A percentile compares a stretch with the other conserved stretches of the same genome.
Conservation (phyloP, 2,888 invertebrate genomes). For the Cistogaster globosa region DNA sequence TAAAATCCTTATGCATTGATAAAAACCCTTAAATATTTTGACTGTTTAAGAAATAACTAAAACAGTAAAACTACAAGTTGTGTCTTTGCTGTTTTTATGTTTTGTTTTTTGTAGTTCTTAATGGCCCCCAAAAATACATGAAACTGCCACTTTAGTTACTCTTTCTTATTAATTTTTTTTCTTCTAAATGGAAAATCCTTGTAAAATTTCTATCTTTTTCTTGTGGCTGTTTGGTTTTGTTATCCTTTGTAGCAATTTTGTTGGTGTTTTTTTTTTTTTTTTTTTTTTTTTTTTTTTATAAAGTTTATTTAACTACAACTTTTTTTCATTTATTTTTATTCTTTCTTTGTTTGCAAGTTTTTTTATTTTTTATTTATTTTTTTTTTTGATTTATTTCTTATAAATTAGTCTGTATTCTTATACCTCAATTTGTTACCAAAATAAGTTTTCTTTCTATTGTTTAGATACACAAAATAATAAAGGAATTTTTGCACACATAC, state of each 20-base stretch:
- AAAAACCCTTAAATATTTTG: slow-evolving; percentile 46
- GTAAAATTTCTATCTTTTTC: slow-evolving; percentile 14
- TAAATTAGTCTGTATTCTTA: not conserved
- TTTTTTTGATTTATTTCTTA: no score
- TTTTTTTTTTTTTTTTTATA: slow-evolving; percentile 15
- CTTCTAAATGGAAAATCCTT: slow-evolving; percentile 19
- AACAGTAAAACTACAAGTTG: slow-evolving; percentile 13
- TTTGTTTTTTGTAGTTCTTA: not conserved
- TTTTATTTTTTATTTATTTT: no score
- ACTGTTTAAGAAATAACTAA: slow-evolving; percentile 2
- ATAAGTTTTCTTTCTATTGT: slow-evolving; percentile 39
- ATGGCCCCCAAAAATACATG: slow-evolving; percentile 32
- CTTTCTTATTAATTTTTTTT: not conserved
- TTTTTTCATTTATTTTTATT: slow-evolving; percentile 27
- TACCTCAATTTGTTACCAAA: not conserved
- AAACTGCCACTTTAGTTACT: slow-evolving; percentile 27
- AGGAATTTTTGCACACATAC: not conserved
- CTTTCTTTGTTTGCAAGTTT: slow-evolving; percentile 48
- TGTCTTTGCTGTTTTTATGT: slow-evolving; percentile 22
- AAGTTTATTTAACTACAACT: slow-evolving; percentile 63
- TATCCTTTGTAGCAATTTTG: slow-evolving; percentile 44
- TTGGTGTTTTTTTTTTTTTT: slow-evolving; percentile 17
- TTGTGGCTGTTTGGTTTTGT: not conserved
- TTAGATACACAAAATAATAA: slow-evolving; percentile 7
- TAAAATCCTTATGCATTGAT: slow-evolving; percentile 28